phyloP scores from a whole-genome alignment of 2,113 vertebrate species.

The Dicerorhinus sumatrensis region DNA sequence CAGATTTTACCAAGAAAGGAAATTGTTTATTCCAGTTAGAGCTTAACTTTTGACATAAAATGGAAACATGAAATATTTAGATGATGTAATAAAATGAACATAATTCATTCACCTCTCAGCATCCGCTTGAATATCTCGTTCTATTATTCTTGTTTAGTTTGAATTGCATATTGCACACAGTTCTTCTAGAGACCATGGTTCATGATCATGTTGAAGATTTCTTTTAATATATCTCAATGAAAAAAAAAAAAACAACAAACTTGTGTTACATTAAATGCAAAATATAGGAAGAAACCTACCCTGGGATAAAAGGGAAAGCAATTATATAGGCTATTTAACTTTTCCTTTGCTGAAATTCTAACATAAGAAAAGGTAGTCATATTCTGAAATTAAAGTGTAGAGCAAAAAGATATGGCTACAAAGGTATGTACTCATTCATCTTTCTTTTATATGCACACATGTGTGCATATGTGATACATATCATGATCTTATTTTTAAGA shows the following conservation, averaged over 20 bases:
- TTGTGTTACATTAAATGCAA: constrained; percentile 9
- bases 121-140: background rate
- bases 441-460: background rate
- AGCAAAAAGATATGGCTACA: background rate
- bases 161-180: background rate
- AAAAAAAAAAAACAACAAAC: background rate
- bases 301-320: constrained; percentile 25
- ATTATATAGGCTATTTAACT: constrained; percentile 35
- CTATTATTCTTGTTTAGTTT: constrained; percentile 53
- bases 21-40: constrained; percentile 25
- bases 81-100: constrained; percentile 55
- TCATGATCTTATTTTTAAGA: constrained; percentile 1
- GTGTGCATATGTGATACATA: background rate
- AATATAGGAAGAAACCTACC: background rate
- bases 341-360: constrained; percentile 42
- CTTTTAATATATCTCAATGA: background rate
- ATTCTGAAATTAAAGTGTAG: constrained; percentile 23
- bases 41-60: constrained; percentile 46
- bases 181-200: constrained; percentile 17
- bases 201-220: constrained; percentile 37
- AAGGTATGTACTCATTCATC: background rate
- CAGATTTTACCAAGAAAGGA: constrained; percentile 54
- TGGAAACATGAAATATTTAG: constrained; percentile 54
- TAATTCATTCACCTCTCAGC: constrained; percentile 15
- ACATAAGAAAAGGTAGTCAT: background rate